Base-by-base conservation (phyloP, 2,797 vertebrate genomes). In the Karalla daura region DNA sequence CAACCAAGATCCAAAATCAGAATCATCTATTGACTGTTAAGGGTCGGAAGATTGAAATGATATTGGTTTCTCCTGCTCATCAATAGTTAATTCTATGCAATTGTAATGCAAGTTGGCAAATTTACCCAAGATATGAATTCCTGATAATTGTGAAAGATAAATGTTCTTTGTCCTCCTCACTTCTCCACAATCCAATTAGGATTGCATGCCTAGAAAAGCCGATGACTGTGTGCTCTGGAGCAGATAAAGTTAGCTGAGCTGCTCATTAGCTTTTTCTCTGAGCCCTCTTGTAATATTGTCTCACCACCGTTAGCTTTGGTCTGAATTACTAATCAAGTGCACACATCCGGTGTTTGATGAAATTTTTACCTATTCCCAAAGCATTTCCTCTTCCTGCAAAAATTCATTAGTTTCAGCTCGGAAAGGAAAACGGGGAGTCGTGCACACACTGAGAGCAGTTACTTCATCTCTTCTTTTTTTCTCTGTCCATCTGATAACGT, bases 201-300 rank as follows among this genome's bases (percentile, higher is more conserved):
- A 78, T 73, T 75, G 46, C 9, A 63, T 70, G 73, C 58, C 56
- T 25, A 69, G 81, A 78, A 84, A 80, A 84, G 80, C 70, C 37
- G 75, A 87, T 82, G 81, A 82, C 72, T 89, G 83, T 88, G 39
- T 88, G 80, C 81, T 70, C 74, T 81, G 80, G 68, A 81, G 63
- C 61, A 24, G 80, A 87, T 56, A 43, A 83, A 70, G 84, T 90
- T 88, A 88, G 84, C 83, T 89, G 82, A 82, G 83, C 83, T 62
- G 72, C 78, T 91, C 87, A 89, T 92, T 92, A 90, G 87, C 85
- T 21, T 68, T 85, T 86, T 80, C 80, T 80, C 76, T 89, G 86
- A 92, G 84, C 88, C 79, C 83, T 88, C 70, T 75, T 85, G 84
- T 84, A 90, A 91, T 90, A 90, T 92, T 91, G 88, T 90, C 86